phyloP scores from a whole-genome alignment of 2,888 invertebrate species.

The Dolomedes plantarius region DNA sequence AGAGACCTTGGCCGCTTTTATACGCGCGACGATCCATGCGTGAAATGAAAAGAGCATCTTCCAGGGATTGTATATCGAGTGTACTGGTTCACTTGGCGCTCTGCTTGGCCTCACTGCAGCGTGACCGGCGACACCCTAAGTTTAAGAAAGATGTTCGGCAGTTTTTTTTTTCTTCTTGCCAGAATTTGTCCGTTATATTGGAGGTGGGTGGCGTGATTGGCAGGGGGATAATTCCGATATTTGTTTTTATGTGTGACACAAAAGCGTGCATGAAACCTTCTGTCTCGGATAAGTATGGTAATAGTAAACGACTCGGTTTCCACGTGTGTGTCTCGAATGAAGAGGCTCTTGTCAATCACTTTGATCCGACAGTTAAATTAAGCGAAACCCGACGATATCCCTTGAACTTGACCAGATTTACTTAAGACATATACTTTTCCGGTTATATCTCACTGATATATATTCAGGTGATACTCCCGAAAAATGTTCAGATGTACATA shows the following conservation, averaged over 20 bases:
- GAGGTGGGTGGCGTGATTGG: neutral
- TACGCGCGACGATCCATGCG: slow-evolving; percentile 41
- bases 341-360: neutral
- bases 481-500: too few species aligned
- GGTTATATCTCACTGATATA: too few species aligned
- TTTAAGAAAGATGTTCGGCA: neutral
- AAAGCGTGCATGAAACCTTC: neutral
- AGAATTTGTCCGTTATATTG: neutral
- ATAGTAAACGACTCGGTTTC: neutral
- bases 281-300: too few species aligned
- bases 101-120: slow-evolving; percentile 39
- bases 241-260: neutral
- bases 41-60: slow-evolving; percentile 57
- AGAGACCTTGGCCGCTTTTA: slow-evolving; percentile 35
- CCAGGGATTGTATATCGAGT: slow-evolving; percentile 21
- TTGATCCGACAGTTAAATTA: neutral
- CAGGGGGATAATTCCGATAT: neutral
- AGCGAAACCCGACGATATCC: neutral
- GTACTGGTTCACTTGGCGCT: slow-evolving; percentile 65
- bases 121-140: slow-evolving; percentile 48
- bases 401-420: neutral
- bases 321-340: neutral
- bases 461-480: too few species aligned
- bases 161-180: neutral
- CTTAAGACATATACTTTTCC: too few species aligned